Percentiles rank a stretch among this genome's conserved stretches.
Conservation (phyloP, 1,140 invertebrate species). For the Ptiloglossa arizonensis region DNA sequence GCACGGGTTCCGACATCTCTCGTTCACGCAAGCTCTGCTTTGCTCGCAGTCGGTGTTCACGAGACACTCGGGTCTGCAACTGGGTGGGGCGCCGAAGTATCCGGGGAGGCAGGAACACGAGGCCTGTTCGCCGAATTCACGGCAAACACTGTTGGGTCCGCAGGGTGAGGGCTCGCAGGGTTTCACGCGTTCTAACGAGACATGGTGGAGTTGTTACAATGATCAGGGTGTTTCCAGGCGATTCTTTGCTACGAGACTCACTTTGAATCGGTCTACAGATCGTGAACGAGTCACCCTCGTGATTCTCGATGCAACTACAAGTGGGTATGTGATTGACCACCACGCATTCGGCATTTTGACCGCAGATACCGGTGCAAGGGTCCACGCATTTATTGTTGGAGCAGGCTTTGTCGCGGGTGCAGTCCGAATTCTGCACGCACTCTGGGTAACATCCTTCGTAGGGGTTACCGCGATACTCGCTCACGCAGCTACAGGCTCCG, state of each 20-base stretch:
- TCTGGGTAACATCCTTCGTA: conserved; percentile 79
- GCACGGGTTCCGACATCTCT: conserved; percentile 91
- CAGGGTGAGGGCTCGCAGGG: conserved; percentile 87
- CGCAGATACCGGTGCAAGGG: conserved; percentile 88
- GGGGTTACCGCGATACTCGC: conserved; percentile 80
- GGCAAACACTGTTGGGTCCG: conserved; percentile 89
- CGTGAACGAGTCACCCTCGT: conserved; percentile 87
- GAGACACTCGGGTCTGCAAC: conserved; percentile 89
- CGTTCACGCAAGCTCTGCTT: conserved; percentile 87
- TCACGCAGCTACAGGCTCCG: conserved; percentile 78
- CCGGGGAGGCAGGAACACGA: conserved; percentile 87
- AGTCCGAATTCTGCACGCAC: conserved; percentile 88
- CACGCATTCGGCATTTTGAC: conserved; percentile 86
- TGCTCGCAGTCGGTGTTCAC: conserved; percentile 90
- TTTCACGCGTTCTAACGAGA: conserved; percentile 75
- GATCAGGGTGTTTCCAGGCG: background rate
- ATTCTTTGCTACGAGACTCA: conserved; percentile 69
- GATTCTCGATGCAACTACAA: conserved; percentile 89
- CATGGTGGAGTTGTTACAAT: conserved; percentile 66
- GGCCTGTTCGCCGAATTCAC: conserved; percentile 84
- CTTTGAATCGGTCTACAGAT: conserved; percentile 76
- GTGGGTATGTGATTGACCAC: conserved; percentile 85
- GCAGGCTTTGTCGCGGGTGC: conserved; percentile 85
- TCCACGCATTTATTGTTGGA: conserved; percentile 88
- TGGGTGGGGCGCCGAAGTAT: conserved; percentile 88